These are phyloP conservation scores for Orchestia grillus DNA, from an alignment of 1,140 invertebrate genomes.

Conservation along the genomic window DNA sequence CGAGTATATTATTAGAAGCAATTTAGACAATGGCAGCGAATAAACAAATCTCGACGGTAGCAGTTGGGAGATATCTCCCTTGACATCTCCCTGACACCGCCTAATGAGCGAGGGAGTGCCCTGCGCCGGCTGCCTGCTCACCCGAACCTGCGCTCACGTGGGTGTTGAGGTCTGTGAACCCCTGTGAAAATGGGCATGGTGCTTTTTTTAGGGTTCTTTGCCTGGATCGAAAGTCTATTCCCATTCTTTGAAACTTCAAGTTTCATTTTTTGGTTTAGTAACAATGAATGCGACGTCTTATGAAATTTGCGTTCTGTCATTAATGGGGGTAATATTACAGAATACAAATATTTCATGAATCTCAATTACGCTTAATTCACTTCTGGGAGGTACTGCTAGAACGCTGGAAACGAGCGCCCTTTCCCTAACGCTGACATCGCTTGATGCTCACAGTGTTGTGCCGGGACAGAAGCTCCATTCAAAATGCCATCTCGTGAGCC, in stretches of 20 bases:
- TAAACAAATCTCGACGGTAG: slow-evolving; percentile 45
- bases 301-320: too few species aligned
- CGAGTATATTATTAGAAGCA: slow-evolving; percentile 46
- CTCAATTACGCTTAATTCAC: background rate
- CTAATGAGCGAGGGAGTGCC: slow-evolving; percentile 39
- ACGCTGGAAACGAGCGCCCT: too few species aligned
- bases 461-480: too few species aligned
- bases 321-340: too few species aligned
- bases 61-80: slow-evolving; percentile 49
- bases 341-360: background rate
- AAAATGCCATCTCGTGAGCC: too few species aligned
- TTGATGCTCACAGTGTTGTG: too few species aligned
- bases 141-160: background rate
- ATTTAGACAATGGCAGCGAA: slow-evolving; percentile 50
- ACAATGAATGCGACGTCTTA: too few species aligned
- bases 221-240: background rate
- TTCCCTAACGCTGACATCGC: too few species aligned
- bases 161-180: background rate
- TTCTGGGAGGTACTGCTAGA: background rate
- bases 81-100: slow-evolving; percentile 28
- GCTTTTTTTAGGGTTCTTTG: background rate
- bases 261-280: background rate
- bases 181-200: background rate
- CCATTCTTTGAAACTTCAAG: background rate
- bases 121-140: background rate